Base-by-base conservation (phyloP, 1,140 invertebrate species). In the Lucilia cuprina region DNA sequence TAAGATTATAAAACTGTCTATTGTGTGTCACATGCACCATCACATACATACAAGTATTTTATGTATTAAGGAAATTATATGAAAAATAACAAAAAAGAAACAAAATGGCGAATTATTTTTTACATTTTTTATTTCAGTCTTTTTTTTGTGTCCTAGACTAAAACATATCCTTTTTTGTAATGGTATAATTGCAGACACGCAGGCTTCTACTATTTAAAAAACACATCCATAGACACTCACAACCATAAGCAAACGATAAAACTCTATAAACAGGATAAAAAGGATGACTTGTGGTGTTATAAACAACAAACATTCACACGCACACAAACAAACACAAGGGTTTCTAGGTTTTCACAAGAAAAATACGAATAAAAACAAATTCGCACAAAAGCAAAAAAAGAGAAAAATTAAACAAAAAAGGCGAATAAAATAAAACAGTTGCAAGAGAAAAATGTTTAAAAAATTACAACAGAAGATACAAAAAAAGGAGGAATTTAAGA, bases 401-500 rank as follows among this genome's bases (percentile, higher is more conserved):
- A 49, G 41, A 80, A 49, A 49, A 50, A 1, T 0, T 21, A 25
- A 80, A 80, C 30, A 80, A 21, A 8, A 49, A 41, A 30, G 25
- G 1, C 25, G 25, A 30, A 30, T 30, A 3, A 30, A 30, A 30
- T 30, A 30, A 78, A 17, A 80, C n/a, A 80, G 5, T 80, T 41
- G 21, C 41, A 80, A 50, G 65, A 70, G 65, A 50, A 47, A 49
- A 47, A 50, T 41, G 77, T 21, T 19, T 12, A 50, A 50, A 49
- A 19, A 50, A 80, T 19, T 12, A 50, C 30, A 12, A 50, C n/a
- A 80, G 50, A 60, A 60, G n/a, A 60, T 60, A 25, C n/a, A 70
- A 70, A 70, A n/a, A 70, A 21, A 50, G 49, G 25, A 80, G 77
- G 77, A 80, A 80, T 49, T 50, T 49, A 80, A 80, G 77, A 80